Base-by-base conservation (phyloP, 2,797 vertebrate species). In the Diplodus puntazzo region DNA sequence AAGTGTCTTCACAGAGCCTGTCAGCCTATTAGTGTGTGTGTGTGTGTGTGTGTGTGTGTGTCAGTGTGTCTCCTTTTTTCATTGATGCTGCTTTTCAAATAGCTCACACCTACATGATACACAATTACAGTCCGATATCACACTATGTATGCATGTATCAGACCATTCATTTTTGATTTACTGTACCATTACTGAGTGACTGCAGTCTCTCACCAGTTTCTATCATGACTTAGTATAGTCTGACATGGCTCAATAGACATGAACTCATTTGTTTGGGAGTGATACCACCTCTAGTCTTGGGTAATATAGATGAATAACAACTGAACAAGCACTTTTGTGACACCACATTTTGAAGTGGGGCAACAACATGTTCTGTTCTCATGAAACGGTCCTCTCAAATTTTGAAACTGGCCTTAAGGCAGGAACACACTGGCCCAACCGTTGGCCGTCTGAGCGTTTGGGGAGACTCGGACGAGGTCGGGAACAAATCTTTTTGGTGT, bases 241-340 rank as follows among this genome's bases (percentile, higher is more conserved):
- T 69, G 75, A 21, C 46, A 62, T 55, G 53, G 34, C 62, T 60
- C 60, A 66, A 9, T 7, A 53, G 46, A 65, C 69, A 46, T 58
- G 18, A 54, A 70, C 57, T 4, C 21, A 57, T 57, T 43, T 50
- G 61, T 48, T 39, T 46, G 20, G 57, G 6, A 53, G 2, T 34
- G 39, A 34, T 4, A 2, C 20, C 12, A 11, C 49, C 39, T 64
- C 27, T 4, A 27, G 27, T 4, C 23, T 46, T 20, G n/a, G 39
- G 21, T 34, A 21, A 2, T 20, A 48, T 45, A 34, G 8, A 30
- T 30, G 27, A 23, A 23, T 0, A 21, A 21, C 39, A 55, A 45
- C 27, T 18, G 20, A 25, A 68, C 42, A 75, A 12, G 23, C 2
- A 9, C 13, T 27, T 34, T 18, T 60, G 11, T 13, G 4, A 16